Base-by-base conservation (phyloP, 1,140 invertebrate genomes). In the Drosophila santomea region DNA sequence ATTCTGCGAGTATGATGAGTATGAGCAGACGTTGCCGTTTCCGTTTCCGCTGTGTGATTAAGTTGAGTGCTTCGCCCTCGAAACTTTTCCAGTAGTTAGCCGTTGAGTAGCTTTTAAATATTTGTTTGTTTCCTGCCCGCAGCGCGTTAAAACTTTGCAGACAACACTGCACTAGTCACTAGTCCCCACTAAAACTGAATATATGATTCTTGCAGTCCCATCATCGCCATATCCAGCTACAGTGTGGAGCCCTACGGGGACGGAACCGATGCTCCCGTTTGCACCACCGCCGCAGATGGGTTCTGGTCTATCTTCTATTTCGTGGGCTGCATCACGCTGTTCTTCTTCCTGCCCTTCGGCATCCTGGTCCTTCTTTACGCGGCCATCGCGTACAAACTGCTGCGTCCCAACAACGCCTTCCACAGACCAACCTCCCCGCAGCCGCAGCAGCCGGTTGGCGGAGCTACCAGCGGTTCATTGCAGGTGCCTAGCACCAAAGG, bases 341-440 rank as follows among this genome's bases (percentile, higher is more conserved):
- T 98, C 93, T 98, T 98, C 93, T 94, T 97, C 75, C 92, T 97
- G 6, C 97, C 97, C 3, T 93, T 98, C 43, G 93, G 95, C 47
- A 95, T 98, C 7, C 94, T 98, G 35, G 94, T 98, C n/a, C 94
- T 96, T 10, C 93, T 98, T 0, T 98, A 98, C 93, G 95, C 95
- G 28, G 94, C 97, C 67, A 98, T 98, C 68, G 96, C 96, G 0
- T 95, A 95, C 62, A 96, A 97, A 79, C 93, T 95, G 56, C 92
- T 94, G 1, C 95, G 95, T 15, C 79, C 95, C 4, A 91, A 91
- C 51, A 88, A 69, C 28, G 90, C 86, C 66, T 91, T 91, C 45
- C 85, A 91, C 44, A 79, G 94, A 51, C 79, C 91, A 47, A 91
- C 89, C 7, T 93, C 93, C 60, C 93, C 92, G 35, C 93, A 93